Base-by-base conservation (phyloP, 2,797 vertebrate species). In the Pyrocephalus nanus region DNA sequence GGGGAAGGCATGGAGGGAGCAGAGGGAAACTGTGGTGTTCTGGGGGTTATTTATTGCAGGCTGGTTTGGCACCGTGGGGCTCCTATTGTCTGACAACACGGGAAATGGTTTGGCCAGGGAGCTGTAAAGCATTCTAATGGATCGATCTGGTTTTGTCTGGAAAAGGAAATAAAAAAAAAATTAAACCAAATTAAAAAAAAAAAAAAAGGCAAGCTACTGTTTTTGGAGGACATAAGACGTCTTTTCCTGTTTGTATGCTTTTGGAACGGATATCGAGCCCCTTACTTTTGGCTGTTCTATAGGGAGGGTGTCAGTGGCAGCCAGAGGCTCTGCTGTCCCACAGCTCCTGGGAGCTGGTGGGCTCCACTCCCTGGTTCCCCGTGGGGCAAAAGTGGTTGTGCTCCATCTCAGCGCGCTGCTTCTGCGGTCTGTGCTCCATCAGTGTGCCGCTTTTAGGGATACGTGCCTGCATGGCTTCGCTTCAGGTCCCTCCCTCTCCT, bases 401-500 rank as follows among this genome's bases (percentile, higher is more conserved):
- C 73, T 73, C 25, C 48, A 7, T 42, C 32, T 71, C 71, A 9
- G 25, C 15, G 0, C 6, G 75, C 71, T 47, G 80, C 75, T 13
- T 12, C 48, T 6, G 58, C 61, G 58, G 36, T 30, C 4, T 29
- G 61, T 48, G 58, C 86, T 81, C 66, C 42, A 29, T 93, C 78
- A 2, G 43, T 1, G 2, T 22, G 75, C 67, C 0, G 12, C 60
- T 82, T 15, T 65, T 0, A 3, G 93, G 90, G 70, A 86, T 96
- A 90, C 34, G 45, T 93, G 93, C 82, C 53, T 32, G 53, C 65
- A 42, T 36, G 79, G 88, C 86, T 90, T 67, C 57, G 0, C 16
- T 19, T 55, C 65, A 36, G 88, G 54, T 90, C 92, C 96, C 92
- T 96, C 95, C 96, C 90, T 94, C 93, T 86, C 20, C 55, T 67